Evolutionary conservation across 1,140 invertebrate species (phyloP), one percentile per base, ranked within the genome.

Genomic region (Zeugodacus cucurbitae): DNA sequence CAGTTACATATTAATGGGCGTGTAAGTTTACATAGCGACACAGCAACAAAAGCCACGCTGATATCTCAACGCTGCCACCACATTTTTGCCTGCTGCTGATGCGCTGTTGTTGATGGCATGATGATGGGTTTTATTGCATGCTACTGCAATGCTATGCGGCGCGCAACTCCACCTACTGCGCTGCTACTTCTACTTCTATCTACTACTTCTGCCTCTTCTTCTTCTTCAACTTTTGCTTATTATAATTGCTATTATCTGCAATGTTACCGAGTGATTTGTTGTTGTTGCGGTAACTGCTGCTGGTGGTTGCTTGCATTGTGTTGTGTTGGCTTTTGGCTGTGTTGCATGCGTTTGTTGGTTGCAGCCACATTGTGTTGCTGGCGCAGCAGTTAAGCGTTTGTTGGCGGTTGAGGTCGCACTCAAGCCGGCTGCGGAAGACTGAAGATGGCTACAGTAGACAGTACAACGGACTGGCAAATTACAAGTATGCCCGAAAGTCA

Each of bases 111-210:
- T 37, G 70, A 82, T 82, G 74, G 74, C 74, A 82, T 82, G 74
- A 82, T 82, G 74, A 82, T 82, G 74, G 74, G 74, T 26, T 82
- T 82, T 82, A 82, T 82, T 48, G 44, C 74, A 82, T 82, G 74
- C 74, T 82, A 82, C 74, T 82, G 70, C 70, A 48, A 78, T 78
- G 44, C 34, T 37, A n/a, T n/a, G 10, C 41, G 20, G 37, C n/a
- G 44, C 74, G 48, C 58, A 62, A 62, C 22, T n/a, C 58, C 58
- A n/a, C 74, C 74, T 82, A 82, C 74, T 70, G 64, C 26, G 8
- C 3, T 64, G 37, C 41, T 41, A 34, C 8, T 48, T 48, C n/a
- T 48, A 26, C 44, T 48, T 82, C 74, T 82, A n/a, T n/a, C n/a
- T n/a, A n/a, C n/a, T n/a, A n/a, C n/a, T 64, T 64, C 3, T 64